These are phyloP conservation scores for Hermaeophaga mercurialis DNA, from an alignment of 2,888 invertebrate species.

Conservation along the genomic window DNA sequence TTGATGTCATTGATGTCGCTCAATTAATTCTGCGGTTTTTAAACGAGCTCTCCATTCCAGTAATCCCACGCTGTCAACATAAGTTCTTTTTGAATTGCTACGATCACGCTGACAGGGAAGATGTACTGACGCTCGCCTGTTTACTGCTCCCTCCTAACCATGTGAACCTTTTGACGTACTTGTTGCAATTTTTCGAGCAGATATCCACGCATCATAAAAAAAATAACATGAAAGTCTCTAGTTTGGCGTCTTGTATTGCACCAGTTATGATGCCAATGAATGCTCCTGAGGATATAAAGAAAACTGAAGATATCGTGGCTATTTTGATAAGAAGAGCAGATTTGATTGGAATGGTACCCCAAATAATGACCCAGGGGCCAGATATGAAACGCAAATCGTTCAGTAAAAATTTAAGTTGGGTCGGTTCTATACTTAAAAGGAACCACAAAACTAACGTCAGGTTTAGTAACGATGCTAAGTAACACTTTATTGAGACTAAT, in stretches of 20 bases:
- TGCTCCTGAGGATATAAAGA: slow-evolving; percentile 5
- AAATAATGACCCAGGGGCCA: slow-evolving; percentile 12
- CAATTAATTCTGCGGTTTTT: slow-evolving; percentile 84
- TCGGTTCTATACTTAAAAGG: background rate
- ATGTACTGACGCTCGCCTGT: slow-evolving; percentile 69
- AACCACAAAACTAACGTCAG: too few relatives aligned
- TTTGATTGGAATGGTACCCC: slow-evolving; percentile 29
- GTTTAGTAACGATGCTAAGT: too few relatives aligned
- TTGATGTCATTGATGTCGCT: slow-evolving; percentile 82
- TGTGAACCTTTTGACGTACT: slow-evolving; percentile 77
- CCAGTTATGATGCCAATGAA: slow-evolving; percentile 25
- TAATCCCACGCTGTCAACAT: slow-evolving; percentile 74
- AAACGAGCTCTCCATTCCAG: slow-evolving; percentile 79
- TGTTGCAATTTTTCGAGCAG: slow-evolving; percentile 65
- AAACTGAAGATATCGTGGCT: slow-evolving; percentile 13
- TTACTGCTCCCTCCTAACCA: slow-evolving; percentile 75
- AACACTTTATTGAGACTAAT: too few relatives aligned
- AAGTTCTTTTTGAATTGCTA: slow-evolving; percentile 74
- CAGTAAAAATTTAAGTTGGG: slow-evolving; percentile 3
- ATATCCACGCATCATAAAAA: slow-evolving; percentile 17
- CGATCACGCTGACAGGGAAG: slow-evolving; percentile 62
- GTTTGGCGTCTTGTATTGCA: slow-evolving; percentile 24
- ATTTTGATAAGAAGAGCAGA: slow-evolving; percentile 21
- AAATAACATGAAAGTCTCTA: slow-evolving; percentile 25
- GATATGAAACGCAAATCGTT: background rate